Evolutionary conservation across 2,113 vertebrate genomes (phyloP).

Genomic region (Colistium nudipinnis): DNA sequence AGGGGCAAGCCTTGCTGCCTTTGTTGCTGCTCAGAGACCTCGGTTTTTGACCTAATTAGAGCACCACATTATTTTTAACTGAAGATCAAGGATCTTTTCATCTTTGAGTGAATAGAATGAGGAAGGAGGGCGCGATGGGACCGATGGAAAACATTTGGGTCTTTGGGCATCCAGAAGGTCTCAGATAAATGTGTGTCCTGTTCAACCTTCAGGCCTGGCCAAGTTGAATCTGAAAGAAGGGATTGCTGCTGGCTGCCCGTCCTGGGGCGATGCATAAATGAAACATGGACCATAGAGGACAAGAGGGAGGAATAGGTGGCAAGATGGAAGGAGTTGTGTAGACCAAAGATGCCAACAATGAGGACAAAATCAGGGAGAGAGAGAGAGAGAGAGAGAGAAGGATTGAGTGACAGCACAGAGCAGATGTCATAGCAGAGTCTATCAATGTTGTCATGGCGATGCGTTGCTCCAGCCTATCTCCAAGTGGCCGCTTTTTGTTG

Average conservation of each 20-base stretch:
- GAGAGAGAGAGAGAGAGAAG: background rate
- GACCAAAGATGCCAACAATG: background rate
- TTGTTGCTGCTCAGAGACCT: slow-evolving; percentile 10
- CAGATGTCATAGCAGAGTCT: slow-evolving; percentile 41
- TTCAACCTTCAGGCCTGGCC: slow-evolving; percentile 55
- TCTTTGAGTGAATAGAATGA: slow-evolving; percentile 4
- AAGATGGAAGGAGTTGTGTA: slow-evolving; percentile 1
- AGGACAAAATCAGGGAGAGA: background rate
- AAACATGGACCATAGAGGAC: slow-evolving; percentile 38
- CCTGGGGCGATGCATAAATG: slow-evolving; percentile 57
- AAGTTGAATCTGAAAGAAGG: slow-evolving; percentile 47
- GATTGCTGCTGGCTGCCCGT: slow-evolving; percentile 21
- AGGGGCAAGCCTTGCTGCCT: background rate
- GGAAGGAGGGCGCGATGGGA: background rate
- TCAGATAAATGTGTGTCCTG: slow-evolving; percentile 48
- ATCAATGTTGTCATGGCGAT: slow-evolving; percentile 35
- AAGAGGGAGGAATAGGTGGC: background rate
- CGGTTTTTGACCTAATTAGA: slow-evolving; percentile 35
- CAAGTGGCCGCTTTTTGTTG: slow-evolving; percentile 22
- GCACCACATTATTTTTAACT: slow-evolving; percentile 12
- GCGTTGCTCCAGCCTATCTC: background rate
- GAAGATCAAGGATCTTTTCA: slow-evolving; percentile 37
- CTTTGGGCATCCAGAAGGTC: slow-evolving; percentile 36
- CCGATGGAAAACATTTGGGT: background rate
- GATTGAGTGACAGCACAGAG: slow-evolving; percentile 5